These are phyloP conservation scores for Sminthurides bifidus DNA, from an alignment of 1,140 invertebrate species.

Conservation along the genomic window DNA sequence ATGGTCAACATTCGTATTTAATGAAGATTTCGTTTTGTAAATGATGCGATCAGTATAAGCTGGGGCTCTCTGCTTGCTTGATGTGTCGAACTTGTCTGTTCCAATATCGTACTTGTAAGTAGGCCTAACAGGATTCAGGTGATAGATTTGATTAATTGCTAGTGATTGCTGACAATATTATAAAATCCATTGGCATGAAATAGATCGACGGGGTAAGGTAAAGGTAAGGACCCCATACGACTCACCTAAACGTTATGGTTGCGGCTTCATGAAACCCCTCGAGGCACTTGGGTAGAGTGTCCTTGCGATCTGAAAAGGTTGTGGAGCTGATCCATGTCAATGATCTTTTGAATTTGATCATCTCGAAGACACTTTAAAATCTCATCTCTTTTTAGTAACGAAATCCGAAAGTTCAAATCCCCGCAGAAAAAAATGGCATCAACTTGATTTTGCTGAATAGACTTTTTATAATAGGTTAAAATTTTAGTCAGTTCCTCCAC, in stretches of 20 bases:
- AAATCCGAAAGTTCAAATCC: constrained; percentile 29
- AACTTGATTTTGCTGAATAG: not conserved
- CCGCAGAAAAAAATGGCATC: constrained; percentile 27
- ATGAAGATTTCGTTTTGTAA: constrained; percentile 17
- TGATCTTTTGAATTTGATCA: constrained; percentile 13
- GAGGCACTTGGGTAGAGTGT: constrained; percentile 17
- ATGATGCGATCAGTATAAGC: constrained; percentile 31
- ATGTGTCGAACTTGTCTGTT: constrained; percentile 27
- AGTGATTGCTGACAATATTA: too few species aligned
- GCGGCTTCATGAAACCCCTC: constrained; percentile 25
- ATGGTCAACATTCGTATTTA: not conserved
- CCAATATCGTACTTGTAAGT: constrained; percentile 31
- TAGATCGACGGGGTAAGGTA: too few species aligned
- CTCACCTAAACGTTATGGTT: constrained; percentile 25
- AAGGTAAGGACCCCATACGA: too few species aligned
- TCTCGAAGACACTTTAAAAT: constrained; percentile 17
- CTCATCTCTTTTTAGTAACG: constrained; percentile 8
- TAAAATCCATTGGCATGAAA: too few species aligned
- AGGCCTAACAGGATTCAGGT: constrained; percentile 16
- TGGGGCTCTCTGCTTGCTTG: constrained; percentile 25
- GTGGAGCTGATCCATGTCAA: constrained; percentile 21
- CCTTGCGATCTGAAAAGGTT: constrained; percentile 13
- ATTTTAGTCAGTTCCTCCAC: constrained; percentile 28
- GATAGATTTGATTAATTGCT: too few species aligned
- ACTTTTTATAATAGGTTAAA: constrained; percentile 10